phyloP scores from a whole-genome alignment of 2,797 vertebrate genomes.

The Alectoris magna region DNA sequence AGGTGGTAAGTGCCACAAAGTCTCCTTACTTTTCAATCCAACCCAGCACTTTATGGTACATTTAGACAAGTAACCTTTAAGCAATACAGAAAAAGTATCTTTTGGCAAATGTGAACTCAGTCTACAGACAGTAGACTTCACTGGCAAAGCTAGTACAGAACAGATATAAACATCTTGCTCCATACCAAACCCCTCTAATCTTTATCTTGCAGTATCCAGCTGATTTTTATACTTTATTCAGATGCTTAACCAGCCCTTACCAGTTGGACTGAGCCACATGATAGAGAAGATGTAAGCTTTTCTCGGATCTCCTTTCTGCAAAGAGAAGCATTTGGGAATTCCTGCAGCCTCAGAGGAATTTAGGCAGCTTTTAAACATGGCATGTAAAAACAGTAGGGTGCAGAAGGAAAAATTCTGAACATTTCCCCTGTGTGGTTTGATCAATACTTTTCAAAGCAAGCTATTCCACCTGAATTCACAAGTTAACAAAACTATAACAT shows the following conservation, averaged over 20 bases:
- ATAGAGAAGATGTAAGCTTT: not conserved
- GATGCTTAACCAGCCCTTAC: not conserved
- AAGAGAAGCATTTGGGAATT: not conserved
- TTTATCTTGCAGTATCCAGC: not conserved
- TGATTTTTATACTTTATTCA: not conserved
- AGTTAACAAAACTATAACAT: not conserved
- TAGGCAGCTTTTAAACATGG: not conserved
- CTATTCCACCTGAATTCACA: not conserved
- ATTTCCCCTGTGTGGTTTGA: not conserved
- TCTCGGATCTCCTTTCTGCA: not conserved
- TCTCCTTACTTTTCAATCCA: not conserved
- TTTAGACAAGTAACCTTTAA: not conserved
- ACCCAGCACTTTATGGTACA: not conserved
- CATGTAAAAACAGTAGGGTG: not conserved
- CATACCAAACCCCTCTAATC: not conserved
- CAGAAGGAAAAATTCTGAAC: not conserved
- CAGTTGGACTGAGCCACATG: not conserved
- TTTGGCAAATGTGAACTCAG: not conserved
- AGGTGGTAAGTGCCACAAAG: not conserved
- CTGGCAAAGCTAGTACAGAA: not conserved
- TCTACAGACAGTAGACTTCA: not conserved
- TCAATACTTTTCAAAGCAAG: not conserved
- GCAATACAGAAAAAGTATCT: not conserved
- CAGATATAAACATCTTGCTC: not conserved
- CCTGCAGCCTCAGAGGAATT: not conserved